These are phyloP conservation scores for Mesorhabditis belari DNA, from an alignment of 2,888 invertebrate genomes.

Conservation along the genomic window DNA sequence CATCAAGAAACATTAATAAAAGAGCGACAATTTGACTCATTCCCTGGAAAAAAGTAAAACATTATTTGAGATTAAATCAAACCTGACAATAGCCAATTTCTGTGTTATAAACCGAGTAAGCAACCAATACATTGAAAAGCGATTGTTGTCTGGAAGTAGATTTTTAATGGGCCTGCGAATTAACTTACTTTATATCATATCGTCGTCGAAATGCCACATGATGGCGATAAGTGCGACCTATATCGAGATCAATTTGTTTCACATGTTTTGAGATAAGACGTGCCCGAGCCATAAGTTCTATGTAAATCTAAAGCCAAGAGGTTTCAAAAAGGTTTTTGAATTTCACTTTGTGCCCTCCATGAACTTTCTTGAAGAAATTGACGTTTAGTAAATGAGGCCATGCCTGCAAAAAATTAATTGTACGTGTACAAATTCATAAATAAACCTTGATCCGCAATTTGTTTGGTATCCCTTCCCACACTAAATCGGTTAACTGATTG, in stretches of 20 bases:
- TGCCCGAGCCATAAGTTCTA: conserved; percentile 79
- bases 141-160: conserved; percentile 69
- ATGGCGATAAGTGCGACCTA: conserved; percentile 95
- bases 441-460: conserved; percentile 73
- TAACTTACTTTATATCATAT: conserved; percentile 73
- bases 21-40: conserved; percentile 98
- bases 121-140: conserved; percentile 88
- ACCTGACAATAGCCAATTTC: conserved; percentile 72
- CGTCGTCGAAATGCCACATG: conserved; percentile 81
- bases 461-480: conserved; percentile 95
- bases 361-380: neutral
- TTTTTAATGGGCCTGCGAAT: neutral
- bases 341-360: neutral
- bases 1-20: conserved; percentile 90
- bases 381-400: conserved; percentile 41
- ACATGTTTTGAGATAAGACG: conserved; percentile 88
- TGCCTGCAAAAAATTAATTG: conserved; percentile 13
- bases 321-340: neutral
- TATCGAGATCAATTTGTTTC: conserved; percentile 95
- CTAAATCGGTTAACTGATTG: conserved; percentile 60
- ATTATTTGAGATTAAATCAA: neutral
- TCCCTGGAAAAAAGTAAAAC: conserved; percentile 53
- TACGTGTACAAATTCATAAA: neutral
- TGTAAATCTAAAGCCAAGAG: conserved; percentile 26
- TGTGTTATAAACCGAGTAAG: conserved; percentile 96